Evolutionary conservation across 1,140 invertebrate species (phyloP), one percentile per base, ranked within the genome.

Genomic region (Andricus grossulariae): DNA sequence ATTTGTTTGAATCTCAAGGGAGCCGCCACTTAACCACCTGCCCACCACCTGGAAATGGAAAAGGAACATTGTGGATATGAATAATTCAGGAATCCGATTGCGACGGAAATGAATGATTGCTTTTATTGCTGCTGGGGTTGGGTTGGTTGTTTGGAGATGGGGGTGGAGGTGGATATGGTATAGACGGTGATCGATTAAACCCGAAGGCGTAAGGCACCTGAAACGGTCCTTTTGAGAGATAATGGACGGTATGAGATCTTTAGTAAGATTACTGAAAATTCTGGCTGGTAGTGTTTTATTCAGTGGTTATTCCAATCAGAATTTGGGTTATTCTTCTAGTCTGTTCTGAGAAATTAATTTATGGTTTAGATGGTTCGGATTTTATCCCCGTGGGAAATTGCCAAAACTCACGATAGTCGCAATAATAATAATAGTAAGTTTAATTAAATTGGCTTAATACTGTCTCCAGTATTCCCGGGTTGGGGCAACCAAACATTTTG

Each of bases 21-120:
- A 90, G 77, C 94, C 25, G 16, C 32, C 25, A 45, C 60, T 92
- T 89, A 94, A 93, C 94, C 94, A 94, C 82, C 93, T 93, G 0
- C 94, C 94, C 39, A 94, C 93, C 50, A 93, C 92, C 93, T 94
- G 86, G 15, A 73, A 73, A 77, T 72, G 74, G 73, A 39, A 16
- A n/a, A 39, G 10, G 39, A 15, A 13, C 19, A 15, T 16, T 66
- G 57, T 66, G 52, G 21, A 13, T 32, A 66, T 66, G 60, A 66
- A 66, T 66, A 66, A 66, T 66, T 66, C 60, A 66, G 60, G 15
- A 66, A 66, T 66, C 16, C 21, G 13, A 32, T 32, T 32, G 57
- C 19, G 57, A 66, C 60, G 60, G 60, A 66, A 66, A 66, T 66
- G 25, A 66, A 66, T 32, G 60, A 66, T 66, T 66, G 60, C 60